phyloP scores from a whole-genome alignment of 1,140 invertebrate species.

The Heliconius hermathena region DNA sequence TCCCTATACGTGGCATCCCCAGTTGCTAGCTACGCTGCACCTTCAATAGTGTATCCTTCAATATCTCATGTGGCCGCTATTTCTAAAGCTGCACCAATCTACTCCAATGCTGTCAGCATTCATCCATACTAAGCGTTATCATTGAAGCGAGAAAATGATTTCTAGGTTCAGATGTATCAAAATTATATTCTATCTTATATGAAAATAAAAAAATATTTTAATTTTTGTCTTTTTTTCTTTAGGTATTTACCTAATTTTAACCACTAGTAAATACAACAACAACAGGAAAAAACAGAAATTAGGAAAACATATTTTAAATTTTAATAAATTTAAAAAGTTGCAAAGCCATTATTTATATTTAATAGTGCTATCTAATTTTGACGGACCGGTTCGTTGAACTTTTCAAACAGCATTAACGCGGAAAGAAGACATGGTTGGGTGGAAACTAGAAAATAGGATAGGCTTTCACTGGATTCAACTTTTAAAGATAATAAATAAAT shows the following conservation, averaged over 20 bases:
- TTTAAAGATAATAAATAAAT: too few relatives aligned
- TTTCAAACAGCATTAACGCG: too few relatives aligned
- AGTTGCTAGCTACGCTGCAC: constrained; percentile 36
- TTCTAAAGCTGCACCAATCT: constrained; percentile 51
- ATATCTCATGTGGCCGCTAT: constrained; percentile 52
- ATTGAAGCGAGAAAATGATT: constrained; percentile 47
- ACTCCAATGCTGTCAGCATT: constrained; percentile 54
- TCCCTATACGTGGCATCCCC: constrained; percentile 28
- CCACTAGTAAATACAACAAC: too few relatives aligned
- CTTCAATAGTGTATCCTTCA: constrained; percentile 34
- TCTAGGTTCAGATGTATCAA: constrained; percentile 57
- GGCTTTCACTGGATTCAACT: too few relatives aligned
- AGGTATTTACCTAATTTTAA: neutral
- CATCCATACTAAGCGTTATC: constrained; percentile 60
- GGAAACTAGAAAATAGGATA: too few relatives aligned
- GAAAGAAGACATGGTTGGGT: too few relatives aligned
- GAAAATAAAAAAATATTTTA: constrained; percentile 21
- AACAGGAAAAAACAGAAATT: too few relatives aligned
- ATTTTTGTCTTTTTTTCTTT: neutral
- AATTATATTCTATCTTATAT: constrained; percentile 41
- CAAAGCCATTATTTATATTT: too few relatives aligned
- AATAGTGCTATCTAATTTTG: too few relatives aligned
- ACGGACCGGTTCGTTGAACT: too few relatives aligned
- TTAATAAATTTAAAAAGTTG: too few relatives aligned
- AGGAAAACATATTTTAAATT: too few relatives aligned